Evolutionary conservation across 2,113 vertebrate species (phyloP).

Genomic region (Gulo gulo): DNA sequence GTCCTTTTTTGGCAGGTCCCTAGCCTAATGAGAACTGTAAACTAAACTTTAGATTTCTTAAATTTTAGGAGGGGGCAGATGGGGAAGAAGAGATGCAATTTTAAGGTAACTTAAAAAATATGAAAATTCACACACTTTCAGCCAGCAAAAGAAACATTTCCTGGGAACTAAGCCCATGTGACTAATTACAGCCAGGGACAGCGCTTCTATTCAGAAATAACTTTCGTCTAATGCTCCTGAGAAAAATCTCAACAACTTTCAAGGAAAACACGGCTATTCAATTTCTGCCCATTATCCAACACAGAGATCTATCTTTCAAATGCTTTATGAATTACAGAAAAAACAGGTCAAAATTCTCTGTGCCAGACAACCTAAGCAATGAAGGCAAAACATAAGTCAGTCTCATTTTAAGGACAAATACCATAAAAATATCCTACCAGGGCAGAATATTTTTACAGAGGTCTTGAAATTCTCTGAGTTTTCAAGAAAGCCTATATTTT

Average conservation of each 20-base stretch:
- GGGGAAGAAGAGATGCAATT: conserved; percentile 27
- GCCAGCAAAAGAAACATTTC: conserved; percentile 54
- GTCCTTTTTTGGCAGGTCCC: not conserved
- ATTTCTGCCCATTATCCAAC: conserved; percentile 62
- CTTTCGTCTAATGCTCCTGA: conserved; percentile 64
- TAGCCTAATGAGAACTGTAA: conserved; percentile 11
- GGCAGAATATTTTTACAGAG: conserved; percentile 19
- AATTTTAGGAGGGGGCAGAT: conserved; percentile 36
- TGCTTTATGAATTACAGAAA: conserved; percentile 37
- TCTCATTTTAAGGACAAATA: conserved; percentile 18
- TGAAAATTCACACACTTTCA: conserved; percentile 52
- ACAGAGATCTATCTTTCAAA: conserved; percentile 36
- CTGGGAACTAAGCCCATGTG: conserved; percentile 68
- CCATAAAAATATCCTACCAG: not conserved
- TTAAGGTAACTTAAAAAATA: conserved; percentile 53
- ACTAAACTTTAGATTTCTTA: conserved; percentile 7
- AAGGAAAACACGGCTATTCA: conserved; percentile 72
- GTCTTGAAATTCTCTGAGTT: conserved; percentile 25
- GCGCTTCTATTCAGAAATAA: conserved; percentile 71
- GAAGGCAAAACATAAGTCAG: not conserved
- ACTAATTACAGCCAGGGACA: conserved; percentile 63
- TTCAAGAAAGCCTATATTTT: conserved; percentile 54
- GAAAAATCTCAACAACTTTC: conserved; percentile 64
- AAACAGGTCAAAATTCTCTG: conserved; percentile 13
- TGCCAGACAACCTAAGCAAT: not conserved